Base-by-base conservation (phyloP, 2,888 invertebrate species). In the Melanargia galathea region DNA sequence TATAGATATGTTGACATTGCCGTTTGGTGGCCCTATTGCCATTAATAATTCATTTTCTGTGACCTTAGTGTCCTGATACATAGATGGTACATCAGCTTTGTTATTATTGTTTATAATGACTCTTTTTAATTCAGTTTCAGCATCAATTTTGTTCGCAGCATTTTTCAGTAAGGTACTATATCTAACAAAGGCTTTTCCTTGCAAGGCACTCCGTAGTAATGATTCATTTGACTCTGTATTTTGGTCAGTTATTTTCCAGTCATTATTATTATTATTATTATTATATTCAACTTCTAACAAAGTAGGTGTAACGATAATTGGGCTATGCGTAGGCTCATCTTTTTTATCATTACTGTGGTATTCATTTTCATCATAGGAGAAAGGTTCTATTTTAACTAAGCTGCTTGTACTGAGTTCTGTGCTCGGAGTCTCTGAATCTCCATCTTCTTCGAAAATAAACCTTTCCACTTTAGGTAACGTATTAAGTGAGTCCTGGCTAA, bases 261-360 rank as follows among this genome's bases (percentile, higher is more conserved):
- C 96, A 83, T 96, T 96, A 82, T 96, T 96, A 79, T 96, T 96
- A 82, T 96, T 96, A 79, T 96, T 96, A 75, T 95, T 94, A 79
- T 93, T 93, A 84, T 92, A 92, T 93, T 92, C 90, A 55, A 83
- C 82, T 81, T 91, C 93, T 80, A 93, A 80, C 75, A 93, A 79
- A 40, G 80, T 78, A 16, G 93, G 92, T 60, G 93, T 92, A 64
- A 90, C 91, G 60, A 93, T 81, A 59, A 90, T 74, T 49, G 89
- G 79, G 78, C 83, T 87, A 66, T 80, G 82, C 30, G 84, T 67
- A 16, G 72, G 78, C 45, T 89, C 87, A 64, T 91, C 90, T 76
- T 88, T 91, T 74, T 89, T 89, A 66, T 91, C 90, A 72, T 73
- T 87, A 64, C 73, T 79, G 62, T 79, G 79, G 73, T 82, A 90